These are phyloP conservation scores for Ia io DNA, from an alignment of 2,113 vertebrate genomes.

Conservation along the genomic window DNA sequence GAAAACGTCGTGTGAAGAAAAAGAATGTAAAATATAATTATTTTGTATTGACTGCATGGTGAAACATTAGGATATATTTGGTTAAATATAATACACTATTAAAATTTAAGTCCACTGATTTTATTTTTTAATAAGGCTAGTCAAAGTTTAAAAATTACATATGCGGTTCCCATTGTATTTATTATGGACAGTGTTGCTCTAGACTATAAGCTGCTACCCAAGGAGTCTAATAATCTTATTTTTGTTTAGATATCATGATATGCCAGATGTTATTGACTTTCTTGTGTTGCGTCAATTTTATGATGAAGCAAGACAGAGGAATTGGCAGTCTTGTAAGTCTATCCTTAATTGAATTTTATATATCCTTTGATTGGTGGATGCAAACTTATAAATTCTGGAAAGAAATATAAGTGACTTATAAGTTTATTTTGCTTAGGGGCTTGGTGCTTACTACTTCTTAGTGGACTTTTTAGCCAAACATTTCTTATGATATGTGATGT, in stretches of 20 bases:
- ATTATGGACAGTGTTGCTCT: not conserved
- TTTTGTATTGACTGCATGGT: not conserved
- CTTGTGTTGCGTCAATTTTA: conserved; percentile 95
- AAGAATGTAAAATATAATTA: not conserved
- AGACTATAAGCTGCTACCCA: not conserved
- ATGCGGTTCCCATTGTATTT: not conserved
- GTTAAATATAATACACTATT: not conserved
- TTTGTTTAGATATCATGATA: conserved; percentile 93
- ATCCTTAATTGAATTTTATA: not conserved
- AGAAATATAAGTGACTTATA: not conserved
- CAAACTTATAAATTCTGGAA: not conserved
- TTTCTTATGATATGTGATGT: not conserved
- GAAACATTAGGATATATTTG: not conserved
- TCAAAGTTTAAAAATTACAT: not conserved
- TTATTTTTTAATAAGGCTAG: not conserved
- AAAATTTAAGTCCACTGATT: not conserved
- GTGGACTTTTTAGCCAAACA: not conserved
- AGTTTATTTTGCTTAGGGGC: not conserved
- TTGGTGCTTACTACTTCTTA: not conserved
- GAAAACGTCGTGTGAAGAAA: not conserved
- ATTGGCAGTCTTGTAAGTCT: conserved; percentile 93
- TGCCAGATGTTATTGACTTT: conserved; percentile 99
- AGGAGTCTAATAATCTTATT: not conserved
- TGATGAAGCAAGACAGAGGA: conserved; percentile 91
- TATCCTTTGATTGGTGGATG: not conserved